These are phyloP conservation scores for Spongia lamella DNA, from an alignment of 37 sponge, comb jelly and placozoan species.

Conservation along the genomic window DNA sequence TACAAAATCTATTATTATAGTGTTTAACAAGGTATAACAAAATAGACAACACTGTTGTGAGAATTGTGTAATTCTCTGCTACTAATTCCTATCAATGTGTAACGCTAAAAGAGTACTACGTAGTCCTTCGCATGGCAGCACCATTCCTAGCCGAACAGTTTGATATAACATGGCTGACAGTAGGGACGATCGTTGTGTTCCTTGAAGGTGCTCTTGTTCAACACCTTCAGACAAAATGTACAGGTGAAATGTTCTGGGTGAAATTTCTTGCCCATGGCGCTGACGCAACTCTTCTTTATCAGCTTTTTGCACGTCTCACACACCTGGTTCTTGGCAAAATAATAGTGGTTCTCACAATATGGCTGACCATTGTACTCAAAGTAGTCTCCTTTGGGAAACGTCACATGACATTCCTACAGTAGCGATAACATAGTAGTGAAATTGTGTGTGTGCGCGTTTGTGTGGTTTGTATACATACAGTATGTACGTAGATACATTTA, in stretches of 20 bases:
- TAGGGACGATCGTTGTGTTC: slow-evolving; percentile 92
- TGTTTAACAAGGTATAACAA: no score
- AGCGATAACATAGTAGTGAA: no score
- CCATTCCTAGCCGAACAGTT: slow-evolving; percentile 85
- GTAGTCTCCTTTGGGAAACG: slow-evolving; percentile 89
- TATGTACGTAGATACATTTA: no score
- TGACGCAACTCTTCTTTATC: slow-evolving; percentile 85
- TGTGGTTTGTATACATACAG: no score
- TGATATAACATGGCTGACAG: slow-evolving; percentile 92
- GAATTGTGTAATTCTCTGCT: no score
- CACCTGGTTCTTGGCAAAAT: slow-evolving; percentile 84
- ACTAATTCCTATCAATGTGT: no score
- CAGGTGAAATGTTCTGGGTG: slow-evolving; percentile 99
- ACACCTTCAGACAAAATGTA: slow-evolving; percentile 93
- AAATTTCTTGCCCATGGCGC: slow-evolving; percentile 94
- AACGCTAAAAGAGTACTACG: no score
- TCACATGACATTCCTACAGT: slow-evolving; percentile 86
- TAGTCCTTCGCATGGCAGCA: no score
- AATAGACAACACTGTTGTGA: no score
- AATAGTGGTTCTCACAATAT: slow-evolving; percentile 97
- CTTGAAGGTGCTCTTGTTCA: slow-evolving; percentile 98
- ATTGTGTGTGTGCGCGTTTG: no score
- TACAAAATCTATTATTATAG: no score
- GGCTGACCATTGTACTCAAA: slow-evolving; percentile 95
- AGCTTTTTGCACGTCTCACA: slow-evolving; percentile 95